Percentiles rank a stretch among this genome's conserved stretches.
Evolutionary conservation across 1,140 invertebrate genomes (phyloP).

Genomic region (Neuroterus valhalla): DNA sequence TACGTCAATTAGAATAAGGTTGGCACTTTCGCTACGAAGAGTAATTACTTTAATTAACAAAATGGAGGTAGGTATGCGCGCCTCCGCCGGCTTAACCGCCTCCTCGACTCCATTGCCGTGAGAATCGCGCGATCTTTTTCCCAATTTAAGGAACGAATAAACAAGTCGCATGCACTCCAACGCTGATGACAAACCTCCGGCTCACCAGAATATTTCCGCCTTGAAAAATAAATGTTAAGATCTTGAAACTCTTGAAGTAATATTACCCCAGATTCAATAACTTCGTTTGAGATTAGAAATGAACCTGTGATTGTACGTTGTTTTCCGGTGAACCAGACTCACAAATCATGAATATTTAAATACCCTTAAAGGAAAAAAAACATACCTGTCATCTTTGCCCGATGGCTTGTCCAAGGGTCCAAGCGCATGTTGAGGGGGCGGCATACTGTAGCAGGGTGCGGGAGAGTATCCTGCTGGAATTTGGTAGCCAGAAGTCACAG

Average conservation of each 20-base stretch:
- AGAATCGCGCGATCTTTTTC: slow-evolving; percentile 58
- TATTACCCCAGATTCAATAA: no score
- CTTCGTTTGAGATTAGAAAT: no score
- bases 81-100: slow-evolving; percentile 52
- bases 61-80: slow-evolving; percentile 72
- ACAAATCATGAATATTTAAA: slow-evolving; percentile 32
- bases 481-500: slow-evolving; percentile 79
- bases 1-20: slow-evolving; percentile 77
- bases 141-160: slow-evolving; percentile 42
- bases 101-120: slow-evolving; percentile 53
- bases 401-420: slow-evolving; percentile 83
- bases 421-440: slow-evolving; percentile 82
- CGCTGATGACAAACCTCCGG: background rate
- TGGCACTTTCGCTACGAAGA: slow-evolving; percentile 77
- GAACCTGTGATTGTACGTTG: no score
- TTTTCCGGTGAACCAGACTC: slow-evolving; percentile 43
- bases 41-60: slow-evolving; percentile 78
- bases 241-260: no score
- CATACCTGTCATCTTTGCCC: slow-evolving; percentile 86
- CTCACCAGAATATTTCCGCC: background rate
- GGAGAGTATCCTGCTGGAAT: slow-evolving; percentile 83
- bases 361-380: slow-evolving; percentile 43
- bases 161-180: slow-evolving; percentile 13
- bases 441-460: slow-evolving; percentile 88
- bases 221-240: background rate